phyloP scores from a whole-genome alignment of 1,140 invertebrate genomes.

The Sipha flava region DNA sequence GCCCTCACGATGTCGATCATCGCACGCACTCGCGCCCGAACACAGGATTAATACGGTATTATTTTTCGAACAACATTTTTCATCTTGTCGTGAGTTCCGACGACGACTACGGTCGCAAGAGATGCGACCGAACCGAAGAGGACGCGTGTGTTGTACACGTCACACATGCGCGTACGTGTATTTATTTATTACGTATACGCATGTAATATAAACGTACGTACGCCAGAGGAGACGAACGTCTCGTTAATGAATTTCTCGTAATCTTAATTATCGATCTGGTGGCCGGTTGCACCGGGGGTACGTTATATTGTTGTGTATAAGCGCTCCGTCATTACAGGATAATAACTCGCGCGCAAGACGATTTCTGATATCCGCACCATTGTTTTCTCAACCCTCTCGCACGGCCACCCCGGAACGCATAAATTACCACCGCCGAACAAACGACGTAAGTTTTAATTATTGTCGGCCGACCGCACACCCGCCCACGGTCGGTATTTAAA shows the following conservation, averaged over 20 bases:
- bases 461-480: neutral
- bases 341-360: neutral
- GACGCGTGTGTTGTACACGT: too few species aligned
- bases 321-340: conserved; percentile 8
- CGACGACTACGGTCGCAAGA: too few species aligned
- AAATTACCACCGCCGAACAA: conserved; percentile 1
- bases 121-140: too few species aligned
- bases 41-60: neutral
- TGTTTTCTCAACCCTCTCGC: conserved; percentile 21
- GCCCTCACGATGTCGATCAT: neutral
- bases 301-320: too few species aligned
- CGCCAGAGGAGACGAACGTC: neutral
- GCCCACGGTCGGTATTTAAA: neutral
- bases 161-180: too few species aligned
- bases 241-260: conserved; percentile 29
- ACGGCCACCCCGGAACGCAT: conserved; percentile 16
- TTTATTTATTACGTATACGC: too few species aligned
- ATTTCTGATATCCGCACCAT: neutral
- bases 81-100: neutral
- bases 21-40: neutral
- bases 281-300: conserved; percentile 1
- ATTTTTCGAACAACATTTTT: conserved; percentile 8
- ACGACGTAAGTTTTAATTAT: neutral
- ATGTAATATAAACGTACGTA: too few species aligned
- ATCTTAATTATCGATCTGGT: conserved; percentile 31